Evolutionary conservation across 2,797 vertebrate genomes (phyloP).

Genomic region (Rhincodon typus): DNA sequence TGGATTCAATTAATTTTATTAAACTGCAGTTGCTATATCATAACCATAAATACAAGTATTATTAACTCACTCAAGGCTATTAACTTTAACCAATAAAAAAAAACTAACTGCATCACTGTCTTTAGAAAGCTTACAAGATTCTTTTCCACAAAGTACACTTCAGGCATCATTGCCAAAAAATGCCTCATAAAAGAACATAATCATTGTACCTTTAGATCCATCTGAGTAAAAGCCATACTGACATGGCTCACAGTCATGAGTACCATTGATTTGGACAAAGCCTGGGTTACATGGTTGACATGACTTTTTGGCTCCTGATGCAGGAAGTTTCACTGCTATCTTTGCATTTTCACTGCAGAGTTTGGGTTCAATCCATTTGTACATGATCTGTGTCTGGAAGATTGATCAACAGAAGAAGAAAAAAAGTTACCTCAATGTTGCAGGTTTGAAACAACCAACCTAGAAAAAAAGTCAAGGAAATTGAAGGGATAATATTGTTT

Average conservation of each 20-base stretch:
- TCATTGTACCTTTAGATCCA: constrained; percentile 68
- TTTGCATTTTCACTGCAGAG: constrained; percentile 70
- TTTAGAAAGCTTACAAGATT: not conserved
- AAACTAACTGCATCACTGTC: not conserved
- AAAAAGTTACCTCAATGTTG: constrained; percentile 61
- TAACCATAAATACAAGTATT: not conserved
- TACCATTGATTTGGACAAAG: constrained; percentile 71
- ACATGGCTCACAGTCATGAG: constrained; percentile 72
- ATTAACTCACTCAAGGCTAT: not conserved
- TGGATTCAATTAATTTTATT: not conserved
- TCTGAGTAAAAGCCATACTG: constrained; percentile 72
- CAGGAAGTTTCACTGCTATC: constrained; percentile 65
- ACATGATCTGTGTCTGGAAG: constrained; percentile 84
- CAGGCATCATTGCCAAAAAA: not conserved
- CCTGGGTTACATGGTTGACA: constrained; percentile 93
- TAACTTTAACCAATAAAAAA: not conserved
- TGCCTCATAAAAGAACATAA: not conserved
- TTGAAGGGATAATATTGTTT: not conserved
- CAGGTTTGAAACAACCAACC: not conserved
- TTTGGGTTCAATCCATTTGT: constrained; percentile 91
- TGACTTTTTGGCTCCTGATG: constrained; percentile 64
- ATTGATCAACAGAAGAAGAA: not conserved
- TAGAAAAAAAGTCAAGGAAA: not conserved
- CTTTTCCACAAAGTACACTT: not conserved
- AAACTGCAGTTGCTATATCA: not conserved